These are phyloP conservation scores for Oconnorella tubifera DNA, from an alignment of 2,888 invertebrate genomes.

Conservation along the genomic window DNA sequence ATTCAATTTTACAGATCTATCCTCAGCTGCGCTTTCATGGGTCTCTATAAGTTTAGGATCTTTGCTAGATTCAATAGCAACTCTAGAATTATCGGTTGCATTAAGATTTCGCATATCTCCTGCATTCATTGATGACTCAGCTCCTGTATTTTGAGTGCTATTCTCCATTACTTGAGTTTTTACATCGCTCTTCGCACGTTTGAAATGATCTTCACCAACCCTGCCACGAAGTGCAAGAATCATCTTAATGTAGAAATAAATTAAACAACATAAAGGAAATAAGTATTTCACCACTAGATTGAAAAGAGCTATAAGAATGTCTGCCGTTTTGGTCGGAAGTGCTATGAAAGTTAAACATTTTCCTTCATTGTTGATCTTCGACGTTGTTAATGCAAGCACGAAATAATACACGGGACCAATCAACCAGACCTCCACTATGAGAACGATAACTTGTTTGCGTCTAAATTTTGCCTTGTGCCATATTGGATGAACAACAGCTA, in stretches of 20 bases:
- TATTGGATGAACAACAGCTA: slow-evolving; percentile 27
- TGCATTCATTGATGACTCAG: no score
- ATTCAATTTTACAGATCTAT: no score
- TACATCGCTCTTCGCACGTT: no score
- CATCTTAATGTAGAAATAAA: slow-evolving; percentile 30
- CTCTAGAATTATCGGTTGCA: no score
- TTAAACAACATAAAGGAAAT: slow-evolving; percentile 26
- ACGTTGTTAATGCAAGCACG: slow-evolving; percentile 14
- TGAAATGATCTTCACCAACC: not conserved
- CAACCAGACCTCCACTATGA: slow-evolving; percentile 18
- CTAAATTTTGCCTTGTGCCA: slow-evolving; percentile 22
- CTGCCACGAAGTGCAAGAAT: slow-evolving; percentile 2
- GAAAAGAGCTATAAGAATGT: no score
- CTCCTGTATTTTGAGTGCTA: not conserved
- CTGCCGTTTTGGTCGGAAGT: no score
- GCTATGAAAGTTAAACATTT: slow-evolving; percentile 24
- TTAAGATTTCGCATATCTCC: no score
- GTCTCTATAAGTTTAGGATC: no score
- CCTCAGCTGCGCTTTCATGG: no score
- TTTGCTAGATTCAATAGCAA: no score
- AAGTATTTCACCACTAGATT: slow-evolving; percentile 30
- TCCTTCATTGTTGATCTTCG: slow-evolving; percentile 23
- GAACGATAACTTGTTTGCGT: not conserved
- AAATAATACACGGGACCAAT: slow-evolving; percentile 23
- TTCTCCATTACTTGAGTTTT: no score